These are phyloP conservation scores for Taurulus bubalis DNA, from an alignment of 2,113 vertebrate genomes.

Conservation along the genomic window DNA sequence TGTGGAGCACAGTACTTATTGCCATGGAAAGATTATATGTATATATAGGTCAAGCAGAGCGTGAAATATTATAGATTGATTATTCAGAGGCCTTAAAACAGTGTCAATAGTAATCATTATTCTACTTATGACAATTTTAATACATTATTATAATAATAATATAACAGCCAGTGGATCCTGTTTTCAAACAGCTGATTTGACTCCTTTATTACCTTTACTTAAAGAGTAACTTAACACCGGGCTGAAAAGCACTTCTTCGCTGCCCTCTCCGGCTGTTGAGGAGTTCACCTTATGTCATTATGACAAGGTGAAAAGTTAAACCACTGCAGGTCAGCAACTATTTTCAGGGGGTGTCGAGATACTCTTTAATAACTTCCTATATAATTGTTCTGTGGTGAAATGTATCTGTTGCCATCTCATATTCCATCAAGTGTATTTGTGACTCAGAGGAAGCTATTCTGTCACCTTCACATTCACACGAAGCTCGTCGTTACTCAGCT, in stretches of 20 bases:
- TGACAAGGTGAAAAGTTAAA: neutral
- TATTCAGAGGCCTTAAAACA: neutral
- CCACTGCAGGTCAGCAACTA: neutral
- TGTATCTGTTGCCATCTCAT: neutral
- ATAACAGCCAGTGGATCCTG: neutral
- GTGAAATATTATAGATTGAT: neutral
- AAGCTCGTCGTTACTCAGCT: conserved; percentile 9
- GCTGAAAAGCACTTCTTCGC: neutral
- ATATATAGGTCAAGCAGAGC: neutral
- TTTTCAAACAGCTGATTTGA: neutral
- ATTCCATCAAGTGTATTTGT: conserved; percentile 12
- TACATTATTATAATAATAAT: no score
- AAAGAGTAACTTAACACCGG: neutral
- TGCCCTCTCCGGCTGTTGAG: neutral
- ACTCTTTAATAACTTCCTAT: neutral
- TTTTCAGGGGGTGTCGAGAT: neutral
- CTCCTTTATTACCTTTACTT: neutral
- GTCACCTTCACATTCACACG: conserved; percentile 1
- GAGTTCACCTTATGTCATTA: neutral
- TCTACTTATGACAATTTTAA: no score
- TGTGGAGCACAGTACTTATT: neutral
- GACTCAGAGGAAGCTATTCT: neutral
- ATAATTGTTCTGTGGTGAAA: neutral
- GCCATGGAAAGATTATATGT: neutral
- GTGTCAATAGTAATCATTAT: neutral